These are phyloP conservation scores for Athene cunicularia DNA, from an alignment of 2,113 vertebrate species.

Conservation along the genomic window DNA sequence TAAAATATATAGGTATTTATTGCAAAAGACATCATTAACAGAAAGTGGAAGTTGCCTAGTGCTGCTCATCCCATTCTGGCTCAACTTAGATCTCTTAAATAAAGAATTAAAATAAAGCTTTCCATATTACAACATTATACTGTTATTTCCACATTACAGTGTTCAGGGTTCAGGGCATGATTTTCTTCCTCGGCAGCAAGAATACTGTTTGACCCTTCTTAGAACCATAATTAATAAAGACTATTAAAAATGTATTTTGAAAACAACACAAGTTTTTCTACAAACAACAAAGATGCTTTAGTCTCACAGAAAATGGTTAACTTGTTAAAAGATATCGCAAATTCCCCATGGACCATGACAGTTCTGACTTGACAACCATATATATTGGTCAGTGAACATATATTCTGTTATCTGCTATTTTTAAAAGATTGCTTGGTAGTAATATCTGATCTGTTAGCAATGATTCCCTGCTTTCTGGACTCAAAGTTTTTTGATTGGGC, in stretches of 20 bases:
- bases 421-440: neutral
- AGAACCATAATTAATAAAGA: neutral
- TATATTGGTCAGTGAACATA: neutral
- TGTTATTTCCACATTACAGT: neutral
- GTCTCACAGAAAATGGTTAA: neutral
- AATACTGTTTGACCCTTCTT: neutral
- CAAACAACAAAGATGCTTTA: neutral
- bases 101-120: neutral
- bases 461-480: neutral
- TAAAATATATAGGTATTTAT: neutral
- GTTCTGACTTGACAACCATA: neutral
- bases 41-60: neutral
- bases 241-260: neutral
- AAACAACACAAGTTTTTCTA: neutral
- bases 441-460: neutral
- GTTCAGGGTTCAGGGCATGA: neutral
- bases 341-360: neutral
- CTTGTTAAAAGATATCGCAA: neutral
- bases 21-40: neutral
- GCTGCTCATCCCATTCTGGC: neutral
- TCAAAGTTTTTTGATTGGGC: neutral
- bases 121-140: neutral
- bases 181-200: neutral
- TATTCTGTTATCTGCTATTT: neutral
- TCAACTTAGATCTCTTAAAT: neutral